phyloP scores from a whole-genome alignment of 2,113 vertebrate species.

The Chloropsis hardwickii region DNA sequence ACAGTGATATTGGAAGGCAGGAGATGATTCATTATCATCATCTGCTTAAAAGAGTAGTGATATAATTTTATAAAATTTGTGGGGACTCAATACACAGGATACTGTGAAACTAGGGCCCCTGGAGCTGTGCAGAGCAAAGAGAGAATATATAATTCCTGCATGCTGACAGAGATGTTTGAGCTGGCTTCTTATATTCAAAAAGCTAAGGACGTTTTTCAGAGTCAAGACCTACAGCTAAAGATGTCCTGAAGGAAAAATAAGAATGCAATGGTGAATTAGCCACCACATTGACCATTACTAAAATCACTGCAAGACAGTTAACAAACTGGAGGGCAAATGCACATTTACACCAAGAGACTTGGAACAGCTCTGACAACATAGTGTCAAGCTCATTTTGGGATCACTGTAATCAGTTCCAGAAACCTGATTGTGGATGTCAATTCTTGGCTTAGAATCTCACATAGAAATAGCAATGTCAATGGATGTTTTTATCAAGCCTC shows the following conservation, averaged over 20 bases:
- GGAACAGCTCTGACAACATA: background rate
- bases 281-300: constrained; percentile 50
- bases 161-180: background rate
- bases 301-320: constrained; percentile 22
- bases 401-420: background rate
- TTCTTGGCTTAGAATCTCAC: background rate
- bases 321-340: constrained; percentile 21
- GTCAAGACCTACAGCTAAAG: background rate
- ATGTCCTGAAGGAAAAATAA: constrained; percentile 23
- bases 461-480: background rate
- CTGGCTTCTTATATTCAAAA: background rate
- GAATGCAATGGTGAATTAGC: constrained; percentile 35
- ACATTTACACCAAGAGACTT: background rate
- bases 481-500: background rate
- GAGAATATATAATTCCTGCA: background rate
- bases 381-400: background rate
- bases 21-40: background rate
- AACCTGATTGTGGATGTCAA: background rate
- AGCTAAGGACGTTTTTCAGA: background rate
- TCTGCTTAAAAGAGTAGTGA: background rate
- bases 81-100: background rate
- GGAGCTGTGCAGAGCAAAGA: background rate
- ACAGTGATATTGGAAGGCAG: background rate
- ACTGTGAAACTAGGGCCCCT: background rate
- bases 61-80: background rate